Percentiles rank a stretch among this genome's conserved stretches.
These are phyloP conservation scores for Holcopasites calliopsidis DNA, from an alignment of 1,140 invertebrate species.

Conservation along the genomic window DNA sequence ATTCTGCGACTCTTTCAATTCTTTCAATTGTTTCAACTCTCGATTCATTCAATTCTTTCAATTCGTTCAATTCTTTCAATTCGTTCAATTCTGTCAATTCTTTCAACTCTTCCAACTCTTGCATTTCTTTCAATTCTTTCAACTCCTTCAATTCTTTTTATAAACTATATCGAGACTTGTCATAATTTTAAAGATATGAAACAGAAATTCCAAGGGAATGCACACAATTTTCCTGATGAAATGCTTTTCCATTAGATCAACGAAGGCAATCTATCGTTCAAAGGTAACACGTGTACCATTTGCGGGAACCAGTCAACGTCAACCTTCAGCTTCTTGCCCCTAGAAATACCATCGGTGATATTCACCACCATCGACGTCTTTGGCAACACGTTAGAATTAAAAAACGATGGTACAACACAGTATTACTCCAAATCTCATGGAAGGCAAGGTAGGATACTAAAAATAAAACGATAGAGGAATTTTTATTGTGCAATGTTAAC, in stretches of 20 bases:
- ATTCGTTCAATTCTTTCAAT: no score
- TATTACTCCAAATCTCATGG: constrained; percentile 29
- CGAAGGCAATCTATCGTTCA: constrained; percentile 36
- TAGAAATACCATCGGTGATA: constrained; percentile 9
- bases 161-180: no score
- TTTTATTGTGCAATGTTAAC: no score
- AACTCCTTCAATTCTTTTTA: no score
- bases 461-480: not conserved
- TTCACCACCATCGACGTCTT: constrained; percentile 59
- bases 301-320: constrained; percentile 56
- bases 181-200: no score
- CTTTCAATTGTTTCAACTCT: no score
- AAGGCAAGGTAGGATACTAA: not conserved
- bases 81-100: no score
- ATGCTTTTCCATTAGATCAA: constrained; percentile 21
- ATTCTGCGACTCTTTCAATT: no score
- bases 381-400: constrained; percentile 59
- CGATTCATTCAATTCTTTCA: no score
- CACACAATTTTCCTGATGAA: not conserved
- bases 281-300: constrained; percentile 23
- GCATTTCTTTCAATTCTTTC: no score
- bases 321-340: constrained; percentile 50
- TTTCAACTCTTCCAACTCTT: no score
- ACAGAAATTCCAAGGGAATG: no score
- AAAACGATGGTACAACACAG: constrained; percentile 51